Conservation (phyloP, 1,140 invertebrate genomes). For the Drosophila watanabei region DNA sequence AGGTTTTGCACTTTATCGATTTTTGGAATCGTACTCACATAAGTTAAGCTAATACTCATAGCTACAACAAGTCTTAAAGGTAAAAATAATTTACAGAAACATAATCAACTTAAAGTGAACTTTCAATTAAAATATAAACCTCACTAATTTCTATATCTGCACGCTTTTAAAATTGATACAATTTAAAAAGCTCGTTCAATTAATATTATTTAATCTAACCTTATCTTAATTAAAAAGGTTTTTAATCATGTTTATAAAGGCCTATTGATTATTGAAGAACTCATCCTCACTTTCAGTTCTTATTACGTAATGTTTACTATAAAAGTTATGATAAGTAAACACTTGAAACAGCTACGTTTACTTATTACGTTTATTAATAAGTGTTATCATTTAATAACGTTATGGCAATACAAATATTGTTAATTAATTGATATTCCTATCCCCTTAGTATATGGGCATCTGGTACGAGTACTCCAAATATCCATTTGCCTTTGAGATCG, state of each 20-base stretch:
- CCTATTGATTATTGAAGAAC: not conserved
- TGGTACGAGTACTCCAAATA: constrained; percentile 94
- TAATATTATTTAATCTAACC: not conserved
- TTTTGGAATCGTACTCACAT: not conserved
- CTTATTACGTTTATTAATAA: not conserved
- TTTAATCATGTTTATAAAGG: too few species aligned
- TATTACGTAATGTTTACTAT: constrained; percentile 1
- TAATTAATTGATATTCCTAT: not conserved
- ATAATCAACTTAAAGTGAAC: too few species aligned
- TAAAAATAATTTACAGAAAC: not conserved
- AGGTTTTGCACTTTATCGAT: not conserved
- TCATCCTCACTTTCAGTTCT: not conserved
- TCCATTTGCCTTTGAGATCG: constrained; percentile 91
- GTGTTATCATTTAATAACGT: not conserved
- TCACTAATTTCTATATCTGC: not conserved
- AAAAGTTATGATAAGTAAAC: not conserved
- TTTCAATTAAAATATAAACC: not conserved
- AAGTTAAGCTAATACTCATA: not conserved
- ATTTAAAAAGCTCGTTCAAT: not conserved
- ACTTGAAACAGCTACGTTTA: not conserved
- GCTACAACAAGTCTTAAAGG: not conserved
- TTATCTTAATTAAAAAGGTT: not conserved
- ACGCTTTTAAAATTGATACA: not conserved
- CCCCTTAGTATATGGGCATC: constrained; percentile 88
- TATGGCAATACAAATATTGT: not conserved